Percentiles rank a stretch among this genome's conserved stretches.
Conservation (phyloP, 2,888 invertebrate species). For the Dolichopus griseipennis region DNA sequence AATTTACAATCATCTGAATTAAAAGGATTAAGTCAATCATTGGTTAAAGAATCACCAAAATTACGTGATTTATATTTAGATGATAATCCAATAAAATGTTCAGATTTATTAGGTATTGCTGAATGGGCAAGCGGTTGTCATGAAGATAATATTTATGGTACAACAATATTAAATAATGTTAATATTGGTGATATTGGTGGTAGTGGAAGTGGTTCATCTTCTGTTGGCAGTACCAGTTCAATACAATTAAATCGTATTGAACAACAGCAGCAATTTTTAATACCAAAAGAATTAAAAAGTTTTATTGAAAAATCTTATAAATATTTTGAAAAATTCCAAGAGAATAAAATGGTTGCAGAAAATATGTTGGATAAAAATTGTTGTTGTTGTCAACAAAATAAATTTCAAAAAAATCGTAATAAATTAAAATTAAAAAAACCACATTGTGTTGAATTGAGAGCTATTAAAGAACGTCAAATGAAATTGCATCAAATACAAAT, state of each 20-base stretch:
- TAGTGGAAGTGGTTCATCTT: background rate
- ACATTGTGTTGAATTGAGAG: conserved; percentile 7
- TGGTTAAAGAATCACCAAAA: conserved; percentile 39
- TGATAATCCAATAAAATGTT: conserved; percentile 42
- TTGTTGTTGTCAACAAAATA: background rate
- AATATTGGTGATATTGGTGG: too few species aligned
- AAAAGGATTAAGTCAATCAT: conserved; percentile 37
- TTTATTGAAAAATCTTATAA: background rate
- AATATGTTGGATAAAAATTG: background rate
- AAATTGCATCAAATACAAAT: conserved; percentile 3
- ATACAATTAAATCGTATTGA: background rate
- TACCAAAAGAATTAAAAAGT: conserved; percentile 11
- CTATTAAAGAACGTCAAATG: background rate
- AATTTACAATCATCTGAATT: conserved; percentile 38
- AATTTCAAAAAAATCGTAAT: background rate
- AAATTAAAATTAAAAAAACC: background rate
- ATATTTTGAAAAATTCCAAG: conserved; percentile 7
- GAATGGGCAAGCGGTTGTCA: conserved; percentile 43
- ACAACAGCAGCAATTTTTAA: conserved; percentile 19
- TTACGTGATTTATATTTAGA: conserved; percentile 38
- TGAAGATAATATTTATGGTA: conserved; percentile 17
- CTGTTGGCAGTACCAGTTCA: background rate
- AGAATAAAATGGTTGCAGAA: background rate
- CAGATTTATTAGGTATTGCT: conserved; percentile 40
- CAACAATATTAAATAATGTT: background rate